Evolutionary conservation across 2,888 invertebrate genomes (phyloP).

Genomic region (Eupithecia inturbata): DNA sequence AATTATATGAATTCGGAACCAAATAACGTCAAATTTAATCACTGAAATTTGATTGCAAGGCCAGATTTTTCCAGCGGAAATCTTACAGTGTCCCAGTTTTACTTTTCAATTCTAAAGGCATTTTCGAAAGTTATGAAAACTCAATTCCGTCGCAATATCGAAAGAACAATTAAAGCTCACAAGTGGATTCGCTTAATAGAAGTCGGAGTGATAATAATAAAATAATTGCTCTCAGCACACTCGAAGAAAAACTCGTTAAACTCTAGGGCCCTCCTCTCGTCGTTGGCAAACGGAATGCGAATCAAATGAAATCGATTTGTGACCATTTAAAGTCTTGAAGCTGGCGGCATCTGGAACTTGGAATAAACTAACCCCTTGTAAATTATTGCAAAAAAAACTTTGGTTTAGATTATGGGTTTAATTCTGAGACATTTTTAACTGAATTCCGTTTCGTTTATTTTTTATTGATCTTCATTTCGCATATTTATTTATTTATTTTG

Average conservation of each 20-base stretch:
- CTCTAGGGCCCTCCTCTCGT: slow-evolving; percentile 66
- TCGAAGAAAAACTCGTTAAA: slow-evolving; percentile 75
- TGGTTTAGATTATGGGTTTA: background rate
- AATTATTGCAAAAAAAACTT: background rate
- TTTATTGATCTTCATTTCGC: background rate
- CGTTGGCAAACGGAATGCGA: slow-evolving; percentile 47
- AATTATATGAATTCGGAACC: background rate
- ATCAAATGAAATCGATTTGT: slow-evolving; percentile 45
- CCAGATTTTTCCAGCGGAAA: background rate
- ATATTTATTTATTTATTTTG: too few species aligned
- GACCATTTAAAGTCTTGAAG: slow-evolving; percentile 22
- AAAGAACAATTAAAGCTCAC: slow-evolving; percentile 62
- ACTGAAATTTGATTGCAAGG: background rate
- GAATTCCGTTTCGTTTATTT: background rate
- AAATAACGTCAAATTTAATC: background rate
- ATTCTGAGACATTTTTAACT: background rate
- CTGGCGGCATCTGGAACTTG: background rate
- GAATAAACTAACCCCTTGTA: background rate
- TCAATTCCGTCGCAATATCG: slow-evolving; percentile 19
- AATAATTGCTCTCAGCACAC: slow-evolving; percentile 66
- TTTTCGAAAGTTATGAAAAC: slow-evolving; percentile 14
- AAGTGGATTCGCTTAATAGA: slow-evolving; percentile 57
- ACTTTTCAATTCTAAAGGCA: slow-evolving; percentile 4
- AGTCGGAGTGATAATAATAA: slow-evolving; percentile 62
- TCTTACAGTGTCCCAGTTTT: background rate